phyloP scores from a whole-genome alignment of 2,888 invertebrate genomes.

The Calameuta pallipes region DNA sequence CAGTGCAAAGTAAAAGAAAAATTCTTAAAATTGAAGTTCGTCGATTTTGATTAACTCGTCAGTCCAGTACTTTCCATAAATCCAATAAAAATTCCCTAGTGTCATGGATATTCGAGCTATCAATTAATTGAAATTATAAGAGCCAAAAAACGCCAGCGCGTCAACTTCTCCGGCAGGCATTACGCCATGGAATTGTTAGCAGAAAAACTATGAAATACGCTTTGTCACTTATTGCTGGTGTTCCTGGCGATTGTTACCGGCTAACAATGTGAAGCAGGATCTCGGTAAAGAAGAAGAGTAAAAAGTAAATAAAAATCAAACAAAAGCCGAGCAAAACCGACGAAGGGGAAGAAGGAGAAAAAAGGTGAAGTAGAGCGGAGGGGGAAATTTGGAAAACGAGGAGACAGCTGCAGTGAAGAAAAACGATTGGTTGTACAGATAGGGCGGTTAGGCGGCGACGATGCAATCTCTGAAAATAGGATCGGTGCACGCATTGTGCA shows the following conservation, averaged over 20 bases:
- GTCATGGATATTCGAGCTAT: neutral
- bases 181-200: neutral
- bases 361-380: neutral
- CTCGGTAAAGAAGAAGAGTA: neutral
- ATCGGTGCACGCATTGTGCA: conserved; percentile 40
- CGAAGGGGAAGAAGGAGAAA: neutral
- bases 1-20: neutral
- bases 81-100: neutral
- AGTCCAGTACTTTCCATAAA: neutral
- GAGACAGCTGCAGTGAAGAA: conserved; percentile 13
- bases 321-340: neutral
- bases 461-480: conserved; percentile 62
- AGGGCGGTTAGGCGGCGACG: conserved; percentile 44
- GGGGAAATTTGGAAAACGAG: conserved; percentile 3
- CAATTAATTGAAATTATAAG: neutral
- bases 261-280: neutral
- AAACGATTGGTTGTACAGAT: conserved; percentile 48
- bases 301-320: conserved; percentile 15
- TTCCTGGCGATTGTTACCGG: neutral
- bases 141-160: neutral
- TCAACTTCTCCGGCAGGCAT: neutral
- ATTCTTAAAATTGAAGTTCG: neutral
- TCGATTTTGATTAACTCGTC: neutral
- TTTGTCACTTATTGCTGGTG: neutral
- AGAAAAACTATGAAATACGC: neutral